Evolutionary conservation across 1,140 invertebrate genomes (phyloP).

Genomic region (Papilio polyxenes): DNA sequence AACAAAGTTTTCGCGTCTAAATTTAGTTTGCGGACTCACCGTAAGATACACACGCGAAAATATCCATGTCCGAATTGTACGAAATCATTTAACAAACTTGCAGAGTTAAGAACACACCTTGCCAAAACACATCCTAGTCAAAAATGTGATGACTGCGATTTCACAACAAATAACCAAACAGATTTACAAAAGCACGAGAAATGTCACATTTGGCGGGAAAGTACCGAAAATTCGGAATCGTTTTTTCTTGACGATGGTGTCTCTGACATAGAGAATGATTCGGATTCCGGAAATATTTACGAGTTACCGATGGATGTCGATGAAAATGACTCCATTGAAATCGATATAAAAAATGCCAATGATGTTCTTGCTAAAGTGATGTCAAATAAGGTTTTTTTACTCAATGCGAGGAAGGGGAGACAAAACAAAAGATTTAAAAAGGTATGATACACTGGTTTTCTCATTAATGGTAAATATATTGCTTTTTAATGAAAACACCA

Average conservation of each 20-base stretch:
- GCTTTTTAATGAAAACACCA: not conserved
- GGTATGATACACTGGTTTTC: constrained; percentile 46
- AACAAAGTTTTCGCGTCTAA: constrained; percentile 78
- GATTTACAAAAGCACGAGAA: constrained; percentile 53
- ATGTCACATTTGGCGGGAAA: constrained; percentile 43
- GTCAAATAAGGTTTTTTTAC: constrained; percentile 63
- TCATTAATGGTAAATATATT: not conserved
- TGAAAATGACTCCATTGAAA: constrained; percentile 37
- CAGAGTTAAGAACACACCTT: constrained; percentile 59
- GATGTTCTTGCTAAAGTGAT: constrained; percentile 67
- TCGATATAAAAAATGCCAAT: constrained; percentile 51
- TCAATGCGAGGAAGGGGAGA: constrained; percentile 50
- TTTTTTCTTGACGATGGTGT: constrained; percentile 27
- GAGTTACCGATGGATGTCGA: constrained; percentile 20
- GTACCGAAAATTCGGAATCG: constrained; percentile 44
- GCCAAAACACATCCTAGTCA: constrained; percentile 62
- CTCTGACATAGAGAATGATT: constrained; percentile 17
- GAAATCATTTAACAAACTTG: constrained; percentile 56
- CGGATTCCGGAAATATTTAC: constrained; percentile 27
- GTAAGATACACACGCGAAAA: constrained; percentile 80
- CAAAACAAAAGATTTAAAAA: constrained; percentile 59
- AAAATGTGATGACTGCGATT: constrained; percentile 63
- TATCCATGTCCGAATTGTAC: constrained; percentile 77
- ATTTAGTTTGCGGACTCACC: constrained; percentile 72
- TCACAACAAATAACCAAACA: constrained; percentile 47